Percentiles rank a stretch among this genome's conserved stretches.
Conservation (phyloP, 2,797 vertebrate genomes). For the Morus bassanus region DNA sequence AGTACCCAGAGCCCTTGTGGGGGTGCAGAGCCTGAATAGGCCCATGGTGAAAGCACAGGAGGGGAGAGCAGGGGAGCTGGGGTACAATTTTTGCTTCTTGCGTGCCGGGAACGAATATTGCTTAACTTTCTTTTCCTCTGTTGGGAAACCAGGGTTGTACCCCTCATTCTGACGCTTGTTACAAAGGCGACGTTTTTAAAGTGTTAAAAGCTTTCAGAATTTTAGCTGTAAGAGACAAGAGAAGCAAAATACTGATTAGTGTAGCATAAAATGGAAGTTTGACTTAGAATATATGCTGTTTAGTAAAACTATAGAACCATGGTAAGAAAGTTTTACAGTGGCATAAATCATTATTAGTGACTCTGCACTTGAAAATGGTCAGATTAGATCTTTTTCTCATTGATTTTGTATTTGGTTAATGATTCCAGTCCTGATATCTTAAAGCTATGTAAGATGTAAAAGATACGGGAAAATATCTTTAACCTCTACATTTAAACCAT, state of each 20-base stretch:
- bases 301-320: slow-evolving; percentile 50
- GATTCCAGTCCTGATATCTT: slow-evolving; percentile 65
- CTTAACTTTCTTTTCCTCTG: background rate
- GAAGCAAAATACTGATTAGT: background rate
- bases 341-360: slow-evolving; percentile 63
- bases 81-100: background rate
- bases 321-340: slow-evolving; percentile 62
- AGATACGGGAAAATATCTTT: slow-evolving; percentile 72
- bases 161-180: slow-evolving; percentile 1
- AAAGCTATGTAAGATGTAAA: slow-evolving; percentile 68
- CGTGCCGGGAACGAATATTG: rapidly evolving
- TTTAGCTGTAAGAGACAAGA: background rate
- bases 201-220: background rate
- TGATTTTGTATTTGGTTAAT: slow-evolving; percentile 74
- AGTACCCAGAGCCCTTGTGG: slow-evolving; percentile 54
- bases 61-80: background rate
- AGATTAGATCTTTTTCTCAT: slow-evolving; percentile 66
- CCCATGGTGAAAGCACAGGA: background rate
- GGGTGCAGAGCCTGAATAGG: slow-evolving; percentile 45
- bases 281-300: slow-evolving; percentile 31
- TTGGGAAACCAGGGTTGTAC: background rate
- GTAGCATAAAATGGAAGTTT: slow-evolving; percentile 31
- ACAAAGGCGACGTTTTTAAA: background rate
- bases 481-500: slow-evolving; percentile 72
- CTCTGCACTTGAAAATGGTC: background rate